Percentiles rank a stretch among this genome's conserved stretches.
Conservation (phyloP, 2,888 invertebrate genomes). For the Chrysolina americana region DNA sequence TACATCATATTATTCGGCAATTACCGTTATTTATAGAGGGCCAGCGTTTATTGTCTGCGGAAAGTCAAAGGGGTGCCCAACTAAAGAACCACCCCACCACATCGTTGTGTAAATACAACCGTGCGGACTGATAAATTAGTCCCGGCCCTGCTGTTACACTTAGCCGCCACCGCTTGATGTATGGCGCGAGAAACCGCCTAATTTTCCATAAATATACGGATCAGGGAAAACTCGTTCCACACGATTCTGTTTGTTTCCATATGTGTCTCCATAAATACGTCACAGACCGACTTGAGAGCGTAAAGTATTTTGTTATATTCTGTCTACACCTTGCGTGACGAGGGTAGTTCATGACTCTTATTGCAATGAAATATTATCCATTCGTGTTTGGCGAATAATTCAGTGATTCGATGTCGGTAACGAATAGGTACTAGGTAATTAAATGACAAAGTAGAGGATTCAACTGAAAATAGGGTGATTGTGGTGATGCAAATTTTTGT, state of each 20-base stretch:
- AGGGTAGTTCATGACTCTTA: background rate
- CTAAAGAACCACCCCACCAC: conserved; percentile 38
- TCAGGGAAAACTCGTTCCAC: conserved; percentile 44
- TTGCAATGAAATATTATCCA: background rate
- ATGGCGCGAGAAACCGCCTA: conserved; percentile 55
- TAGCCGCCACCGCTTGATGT: conserved; percentile 51
- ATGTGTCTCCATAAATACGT: conserved; percentile 48
- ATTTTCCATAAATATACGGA: conserved; percentile 56
- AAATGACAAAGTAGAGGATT: no score
- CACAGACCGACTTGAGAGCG: conserved; percentile 18
- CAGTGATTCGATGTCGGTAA: no score
- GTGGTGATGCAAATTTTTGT: no score
- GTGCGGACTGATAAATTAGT: conserved; percentile 52
- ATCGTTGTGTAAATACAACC: conserved; percentile 46
- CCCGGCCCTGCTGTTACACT: conserved; percentile 48
- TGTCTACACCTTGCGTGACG: conserved; percentile 9
- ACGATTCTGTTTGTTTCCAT: conserved; percentile 47
- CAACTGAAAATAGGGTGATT: no score
- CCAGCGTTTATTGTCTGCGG: conserved; percentile 29
- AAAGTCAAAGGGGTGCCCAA: background rate
- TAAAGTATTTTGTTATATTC: conserved; percentile 26
- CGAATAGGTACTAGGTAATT: no score
- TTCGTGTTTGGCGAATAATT: background rate
- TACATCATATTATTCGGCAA: conserved; percentile 29
- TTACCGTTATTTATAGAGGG: conserved; percentile 25